These are phyloP conservation scores for Parasteatoda lunata DNA, from an alignment of 2,888 invertebrate species.

Conservation along the genomic window DNA sequence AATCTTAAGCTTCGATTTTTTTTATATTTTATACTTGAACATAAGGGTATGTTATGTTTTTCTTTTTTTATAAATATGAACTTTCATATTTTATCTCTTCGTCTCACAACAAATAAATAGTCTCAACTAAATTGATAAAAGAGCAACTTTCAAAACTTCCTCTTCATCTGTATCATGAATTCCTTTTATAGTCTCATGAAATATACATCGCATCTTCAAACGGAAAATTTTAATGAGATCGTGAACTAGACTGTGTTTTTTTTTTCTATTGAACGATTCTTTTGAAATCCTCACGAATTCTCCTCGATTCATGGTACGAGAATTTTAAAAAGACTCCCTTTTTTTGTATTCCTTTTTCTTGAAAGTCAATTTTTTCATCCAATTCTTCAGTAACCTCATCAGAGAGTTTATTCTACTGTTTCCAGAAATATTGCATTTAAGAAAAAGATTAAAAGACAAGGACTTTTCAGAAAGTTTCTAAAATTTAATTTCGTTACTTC, in stretches of 20 bases:
- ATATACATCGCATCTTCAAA: not conserved
- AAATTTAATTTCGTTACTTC: slow-evolving; percentile 2
- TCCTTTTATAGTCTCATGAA: not conserved
- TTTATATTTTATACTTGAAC: too few species aligned
- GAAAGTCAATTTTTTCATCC: not conserved
- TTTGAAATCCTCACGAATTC: not conserved
- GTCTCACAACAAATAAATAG: too few species aligned
- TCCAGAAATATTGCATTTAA: not conserved
- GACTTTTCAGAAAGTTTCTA: not conserved
- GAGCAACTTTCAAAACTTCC: too few species aligned
- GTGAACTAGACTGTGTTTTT: not conserved
- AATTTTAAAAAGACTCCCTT: not conserved
- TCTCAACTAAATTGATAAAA: too few species aligned
- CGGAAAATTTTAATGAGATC: slow-evolving; percentile 1
- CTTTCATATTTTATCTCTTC: too few species aligned
- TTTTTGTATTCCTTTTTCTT: not conserved
- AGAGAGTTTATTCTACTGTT: not conserved
- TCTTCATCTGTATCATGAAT: not conserved
- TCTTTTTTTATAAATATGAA: too few species aligned
- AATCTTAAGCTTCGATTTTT: too few species aligned
- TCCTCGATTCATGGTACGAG: not conserved
- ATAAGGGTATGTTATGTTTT: too few species aligned
- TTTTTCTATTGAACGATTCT: not conserved
- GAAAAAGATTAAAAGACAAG: not conserved
- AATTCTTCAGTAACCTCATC: not conserved